Evolutionary conservation across 2,888 invertebrate species (phyloP), one percentile per base, ranked within the genome.

Genomic region (Macropis europaea): DNA sequence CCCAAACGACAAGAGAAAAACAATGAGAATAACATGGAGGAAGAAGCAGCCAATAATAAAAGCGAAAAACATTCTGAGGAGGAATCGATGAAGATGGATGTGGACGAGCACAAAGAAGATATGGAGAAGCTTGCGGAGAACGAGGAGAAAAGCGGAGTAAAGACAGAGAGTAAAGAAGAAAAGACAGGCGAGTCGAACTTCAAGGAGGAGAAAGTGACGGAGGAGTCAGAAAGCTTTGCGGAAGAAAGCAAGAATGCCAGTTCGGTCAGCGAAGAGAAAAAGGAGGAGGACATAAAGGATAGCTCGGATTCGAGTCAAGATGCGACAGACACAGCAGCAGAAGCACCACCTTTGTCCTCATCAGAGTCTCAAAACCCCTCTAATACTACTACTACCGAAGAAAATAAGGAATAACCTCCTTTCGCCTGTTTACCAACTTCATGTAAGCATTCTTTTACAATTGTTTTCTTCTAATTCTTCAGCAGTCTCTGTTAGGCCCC

Each of bases 241-340:
- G 82, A 86, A 26, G 85, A 84, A 7, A 52, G 68, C 22, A 84
- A 83, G 48, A 83, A 76, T 42, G 68, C 76, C 26, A 77, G 63
- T 32, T n/a, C n/a, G n/a, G 59, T 36, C 9, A 82, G 78, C 13
- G 87, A 89, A 47, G 85, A 85, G 2, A 86, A 86, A 61, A 86
- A 84, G 47, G 83, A 85, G 24, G 82, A 83, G 47, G 86, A 87
- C n/a, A 50, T 83, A 9, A 88, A 88, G 73, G 88, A 88, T 59
- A 88, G 85, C 77, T 88, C 88, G 54, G 88, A 88, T 53, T 86
- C 87, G 79, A 88, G 87, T 85, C 87, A 90, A 82, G 89, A 89
- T 53, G 86, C 87, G 15, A 86, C 84, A 42, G 89, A 89, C 61
- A 83, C 85, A 24, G 64, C 83, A 32, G 76, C 83, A 32, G 82